phyloP scores from a whole-genome alignment of 2,797 vertebrate genomes.

The Sebastes oblongus region DNA sequence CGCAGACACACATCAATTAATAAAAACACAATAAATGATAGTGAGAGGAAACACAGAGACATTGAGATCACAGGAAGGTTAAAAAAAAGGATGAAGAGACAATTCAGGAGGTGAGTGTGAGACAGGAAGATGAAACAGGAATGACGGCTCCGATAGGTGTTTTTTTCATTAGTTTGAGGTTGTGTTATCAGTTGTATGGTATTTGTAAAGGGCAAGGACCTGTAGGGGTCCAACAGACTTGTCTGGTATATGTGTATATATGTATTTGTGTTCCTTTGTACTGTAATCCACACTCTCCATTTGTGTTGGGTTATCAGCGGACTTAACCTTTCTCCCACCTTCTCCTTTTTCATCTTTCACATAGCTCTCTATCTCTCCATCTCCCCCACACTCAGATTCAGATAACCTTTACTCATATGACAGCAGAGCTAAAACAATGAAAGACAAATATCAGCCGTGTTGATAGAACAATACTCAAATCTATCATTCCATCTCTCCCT shows the following conservation, averaged over 20 bases:
- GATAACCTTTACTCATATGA: slow-evolving; percentile 69
- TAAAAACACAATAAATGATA: background rate
- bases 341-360: slow-evolving; percentile 28
- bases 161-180: background rate
- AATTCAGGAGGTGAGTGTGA: background rate
- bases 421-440: slow-evolving; percentile 46
- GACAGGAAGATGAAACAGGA: background rate
- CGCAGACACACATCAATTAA: slow-evolving; percentile 37
- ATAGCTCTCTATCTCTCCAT: slow-evolving; percentile 28
- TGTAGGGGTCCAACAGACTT: background rate
- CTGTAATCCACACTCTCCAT: slow-evolving; percentile 24
- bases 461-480: slow-evolving; percentile 52
- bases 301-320: slow-evolving; percentile 38
- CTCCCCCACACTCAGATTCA: slow-evolving; percentile 32
- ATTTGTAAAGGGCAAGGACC: slow-evolving; percentile 20
- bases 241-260: background rate
- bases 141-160: background rate
- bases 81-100: background rate
- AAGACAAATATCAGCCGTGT: slow-evolving; percentile 66
- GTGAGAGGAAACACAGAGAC: background rate
- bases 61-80: background rate
- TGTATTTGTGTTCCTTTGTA: background rate
- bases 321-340: slow-evolving; percentile 57
- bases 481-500: slow-evolving; percentile 33
- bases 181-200: slow-evolving; percentile 10